Percentiles rank a stretch among this genome's conserved stretches.
These are phyloP conservation scores for Cataglyphis albicans DNA, from an alignment of 2,888 invertebrate species.

Conservation along the genomic window DNA sequence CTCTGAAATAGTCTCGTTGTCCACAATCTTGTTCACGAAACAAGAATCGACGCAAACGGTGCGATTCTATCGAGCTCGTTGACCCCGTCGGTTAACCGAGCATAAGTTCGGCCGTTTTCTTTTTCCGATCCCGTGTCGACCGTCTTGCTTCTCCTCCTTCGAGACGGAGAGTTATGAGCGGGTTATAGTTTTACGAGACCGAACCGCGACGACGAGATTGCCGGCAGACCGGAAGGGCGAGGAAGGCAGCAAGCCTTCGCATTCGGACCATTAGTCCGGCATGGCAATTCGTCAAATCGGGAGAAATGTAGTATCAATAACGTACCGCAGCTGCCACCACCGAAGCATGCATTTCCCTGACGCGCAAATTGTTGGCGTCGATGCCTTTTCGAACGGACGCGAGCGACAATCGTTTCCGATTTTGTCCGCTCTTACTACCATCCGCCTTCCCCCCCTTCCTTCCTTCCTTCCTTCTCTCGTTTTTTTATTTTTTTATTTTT, in stretches of 20 bases:
- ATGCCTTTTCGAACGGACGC: conserved; percentile 64
- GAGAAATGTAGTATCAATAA: conserved; percentile 86
- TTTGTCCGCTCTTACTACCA: conserved; percentile 48
- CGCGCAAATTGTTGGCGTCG: conserved; percentile 79
- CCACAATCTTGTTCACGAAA: conserved; percentile 15
- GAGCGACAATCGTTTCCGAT: conserved; percentile 76
- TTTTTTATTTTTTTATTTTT: not conserved
- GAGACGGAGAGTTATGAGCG: conserved; percentile 75
- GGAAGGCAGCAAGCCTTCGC: conserved; percentile 68
- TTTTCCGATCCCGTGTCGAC: conserved; percentile 34
- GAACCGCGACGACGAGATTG: conserved; percentile 76
- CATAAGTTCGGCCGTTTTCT: conserved; percentile 57
- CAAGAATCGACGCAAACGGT: conserved; percentile 22
- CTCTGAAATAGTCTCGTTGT: not conserved
- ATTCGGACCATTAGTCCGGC: conserved; percentile 84
- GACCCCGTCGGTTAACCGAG: conserved; percentile 49
- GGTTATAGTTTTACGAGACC: conserved; percentile 80
- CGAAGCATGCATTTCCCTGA: conserved; percentile 84
- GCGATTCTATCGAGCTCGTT: conserved; percentile 23
- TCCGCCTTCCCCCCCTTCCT: not conserved
- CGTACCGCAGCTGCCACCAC: conserved; percentile 85
- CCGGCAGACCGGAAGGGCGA: conserved; percentile 66
- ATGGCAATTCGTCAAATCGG: conserved; percentile 86
- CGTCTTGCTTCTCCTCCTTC: conserved; percentile 54
- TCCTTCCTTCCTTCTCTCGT: not conserved